These are phyloP conservation scores for Adrianichthys oophorus DNA, from an alignment of 2,797 vertebrate species.

Conservation along the genomic window DNA sequence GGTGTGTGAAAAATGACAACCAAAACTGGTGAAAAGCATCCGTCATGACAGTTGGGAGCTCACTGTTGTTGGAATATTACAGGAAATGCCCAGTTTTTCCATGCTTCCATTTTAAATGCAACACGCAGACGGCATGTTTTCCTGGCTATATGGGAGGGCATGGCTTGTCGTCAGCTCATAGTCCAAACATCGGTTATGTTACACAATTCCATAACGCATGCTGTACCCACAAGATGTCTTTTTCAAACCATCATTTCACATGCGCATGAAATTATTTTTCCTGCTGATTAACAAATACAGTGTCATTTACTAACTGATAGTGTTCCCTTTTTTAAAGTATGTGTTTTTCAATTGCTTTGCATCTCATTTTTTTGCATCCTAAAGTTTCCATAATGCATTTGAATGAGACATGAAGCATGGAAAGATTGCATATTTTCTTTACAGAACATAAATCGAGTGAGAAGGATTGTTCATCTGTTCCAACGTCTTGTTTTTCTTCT, in stretches of 20 bases:
- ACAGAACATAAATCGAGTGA: background rate
- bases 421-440: background rate
- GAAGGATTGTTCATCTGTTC: background rate
- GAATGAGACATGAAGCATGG: background rate
- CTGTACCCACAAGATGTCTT: background rate
- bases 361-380: background rate
- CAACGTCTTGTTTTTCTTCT: background rate
- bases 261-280: background rate
- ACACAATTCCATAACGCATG: background rate
- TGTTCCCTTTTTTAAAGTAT: background rate
- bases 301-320: background rate
- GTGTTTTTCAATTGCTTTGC: background rate
- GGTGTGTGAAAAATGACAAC: background rate
- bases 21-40: background rate
- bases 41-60: too few relatives aligned
- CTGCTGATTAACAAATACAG: background rate
- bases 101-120: background rate
- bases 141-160: background rate
- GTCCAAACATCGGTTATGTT: background rate
- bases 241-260: background rate
- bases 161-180: background rate
- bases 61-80: too few relatives aligned
- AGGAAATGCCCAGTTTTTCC: background rate
- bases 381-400: background rate
- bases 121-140: background rate